Evolutionary conservation across 2,888 invertebrate genomes (phyloP), one percentile per base, ranked within the genome.

Genomic region (Cyrtodaria siliqua): DNA sequence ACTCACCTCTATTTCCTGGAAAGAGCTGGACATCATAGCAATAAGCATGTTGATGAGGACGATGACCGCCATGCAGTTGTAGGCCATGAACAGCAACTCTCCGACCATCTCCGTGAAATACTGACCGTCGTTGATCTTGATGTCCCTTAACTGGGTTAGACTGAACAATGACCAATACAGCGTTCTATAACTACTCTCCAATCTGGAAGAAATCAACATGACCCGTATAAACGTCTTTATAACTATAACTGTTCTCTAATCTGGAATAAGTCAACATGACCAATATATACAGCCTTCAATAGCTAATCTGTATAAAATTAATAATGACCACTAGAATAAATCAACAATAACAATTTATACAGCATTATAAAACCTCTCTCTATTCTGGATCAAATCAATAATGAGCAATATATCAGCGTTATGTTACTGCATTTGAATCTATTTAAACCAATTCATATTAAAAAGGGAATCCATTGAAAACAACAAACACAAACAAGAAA

Each of bases 1-100:
- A 33, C 33, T 61, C 87, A 93, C 94, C 93, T 94, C 93, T 50
- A 94, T 94, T 78, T 93, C 93, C 84, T 93, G 93, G 83, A 93
- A 94, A 8, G 93, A 93, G 75, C 91, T 92, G 49, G 93, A 93
- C 93, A 94, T 94, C 94, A 94, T 94, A 72, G 94, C 94, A 74
- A 94, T 94, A 47, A 94, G 91, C 93, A 94, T 94, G 86, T 94
- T 94, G 67, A 93, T 92, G 75, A 94, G 92, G 3, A 94, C 93
- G n/a, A 93, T 93, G 83, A 93, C 93, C 44, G 93, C 93, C 93
- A 93, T 93, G 56, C 92, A 91, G 78, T 93, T 93, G 86, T 94
- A 94, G 27, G 92, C 91, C 86, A 93, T 93, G 56, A 94, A 92
- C 52, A 94, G 88, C 27, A 91, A 83, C 81, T 93, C 93, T 1